Percentiles rank a stretch among this genome's conserved stretches.
Conservation (phyloP, 2,113 vertebrate species). For the Hypanus sabinus region DNA sequence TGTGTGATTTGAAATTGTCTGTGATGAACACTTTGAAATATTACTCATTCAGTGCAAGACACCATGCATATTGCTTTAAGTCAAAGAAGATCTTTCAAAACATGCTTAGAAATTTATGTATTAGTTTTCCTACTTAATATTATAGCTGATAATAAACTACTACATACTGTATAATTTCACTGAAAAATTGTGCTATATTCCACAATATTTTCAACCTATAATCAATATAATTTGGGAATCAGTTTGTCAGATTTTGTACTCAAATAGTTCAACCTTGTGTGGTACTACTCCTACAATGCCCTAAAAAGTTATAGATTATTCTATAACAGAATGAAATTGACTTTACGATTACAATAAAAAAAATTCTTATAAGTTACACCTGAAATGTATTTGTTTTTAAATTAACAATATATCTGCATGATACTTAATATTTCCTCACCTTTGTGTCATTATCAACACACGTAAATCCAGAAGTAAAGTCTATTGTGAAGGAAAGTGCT, state of each 20-base stretch:
- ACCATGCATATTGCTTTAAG: not conserved
- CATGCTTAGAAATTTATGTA: not conserved
- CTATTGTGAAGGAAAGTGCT: slow-evolving; percentile 70
- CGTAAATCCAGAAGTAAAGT: slow-evolving; percentile 78
- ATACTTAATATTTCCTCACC: slow-evolving; percentile 52
- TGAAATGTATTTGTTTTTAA: not conserved
- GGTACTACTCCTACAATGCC: not conserved
- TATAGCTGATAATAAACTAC: not conserved
- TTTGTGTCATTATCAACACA: slow-evolving; percentile 76
- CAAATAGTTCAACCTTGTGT: not conserved
- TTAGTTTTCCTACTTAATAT: not conserved
- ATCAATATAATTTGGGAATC: not conserved
- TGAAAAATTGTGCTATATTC: not conserved
- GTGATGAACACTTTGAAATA: not conserved
- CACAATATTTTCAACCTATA: not conserved
- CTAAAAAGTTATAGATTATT: not conserved
- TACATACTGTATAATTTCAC: not conserved
- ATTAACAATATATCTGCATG: not conserved
- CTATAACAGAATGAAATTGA: not conserved
- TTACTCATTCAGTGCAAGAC: not conserved
- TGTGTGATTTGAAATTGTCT: not conserved
- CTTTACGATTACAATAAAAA: not conserved
- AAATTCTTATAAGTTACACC: not conserved
- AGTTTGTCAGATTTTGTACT: not conserved
- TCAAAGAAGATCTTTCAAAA: not conserved